Evolutionary conservation across 37 sponge, comb jelly and placozoan genomes (phyloP).

Genomic region (Halichondria panicea): DNA sequence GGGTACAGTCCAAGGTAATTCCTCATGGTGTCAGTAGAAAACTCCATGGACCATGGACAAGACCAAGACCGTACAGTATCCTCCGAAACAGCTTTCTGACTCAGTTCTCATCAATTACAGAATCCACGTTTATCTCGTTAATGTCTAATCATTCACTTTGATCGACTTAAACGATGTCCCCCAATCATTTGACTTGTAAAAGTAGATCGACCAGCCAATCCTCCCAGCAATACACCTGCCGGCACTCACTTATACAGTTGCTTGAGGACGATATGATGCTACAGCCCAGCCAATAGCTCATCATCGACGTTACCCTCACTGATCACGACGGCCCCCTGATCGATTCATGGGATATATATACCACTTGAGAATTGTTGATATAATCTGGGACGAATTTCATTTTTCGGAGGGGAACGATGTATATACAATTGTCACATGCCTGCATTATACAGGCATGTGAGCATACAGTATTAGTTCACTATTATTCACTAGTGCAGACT

Average conservation of each 20-base stretch:
- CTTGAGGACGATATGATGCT: background rate
- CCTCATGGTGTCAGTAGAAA: background rate
- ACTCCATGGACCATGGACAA: constrained; percentile 11
- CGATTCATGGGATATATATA: background rate
- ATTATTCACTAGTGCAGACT: too few relatives aligned
- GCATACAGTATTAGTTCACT: too few relatives aligned
- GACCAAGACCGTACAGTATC: constrained; percentile 8
- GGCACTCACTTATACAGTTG: too few relatives aligned
- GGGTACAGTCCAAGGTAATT: constrained; percentile 7
- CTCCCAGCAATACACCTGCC: too few relatives aligned
- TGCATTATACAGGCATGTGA: too few relatives aligned
- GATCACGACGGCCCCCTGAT: background rate
- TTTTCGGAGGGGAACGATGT: constrained; percentile 8
- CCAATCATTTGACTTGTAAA: too few relatives aligned
- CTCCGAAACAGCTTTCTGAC: constrained; percentile 1
- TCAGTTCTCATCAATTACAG: background rate
- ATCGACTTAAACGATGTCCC: constrained; percentile 14
- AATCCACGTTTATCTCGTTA: too few relatives aligned
- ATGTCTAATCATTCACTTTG: constrained; percentile 10
- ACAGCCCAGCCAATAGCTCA: background rate
- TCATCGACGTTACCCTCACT: background rate
- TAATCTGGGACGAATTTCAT: background rate
- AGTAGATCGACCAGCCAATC: too few relatives aligned
- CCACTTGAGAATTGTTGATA: too few relatives aligned
- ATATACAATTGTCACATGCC: too few relatives aligned